phyloP scores from a whole-genome alignment of 2,888 invertebrate genomes.

The Dryomyza anilis region DNA sequence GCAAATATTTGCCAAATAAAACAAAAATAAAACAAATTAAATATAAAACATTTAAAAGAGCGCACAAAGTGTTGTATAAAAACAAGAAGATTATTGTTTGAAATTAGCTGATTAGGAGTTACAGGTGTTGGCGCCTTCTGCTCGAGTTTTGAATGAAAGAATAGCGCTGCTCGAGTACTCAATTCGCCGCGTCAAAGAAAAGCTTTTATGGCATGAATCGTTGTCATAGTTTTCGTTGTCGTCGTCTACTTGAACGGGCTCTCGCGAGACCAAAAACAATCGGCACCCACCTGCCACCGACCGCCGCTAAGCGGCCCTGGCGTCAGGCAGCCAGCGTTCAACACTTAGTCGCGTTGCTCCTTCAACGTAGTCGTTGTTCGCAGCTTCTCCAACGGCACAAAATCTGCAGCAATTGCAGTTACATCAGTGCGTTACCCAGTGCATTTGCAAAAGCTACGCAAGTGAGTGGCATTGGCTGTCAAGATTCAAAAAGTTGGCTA shows the following conservation, averaged over 20 bases:
- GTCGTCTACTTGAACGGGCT: no score
- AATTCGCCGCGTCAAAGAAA: background rate
- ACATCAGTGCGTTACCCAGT: background rate
- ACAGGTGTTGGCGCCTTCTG: no score
- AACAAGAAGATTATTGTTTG: no score
- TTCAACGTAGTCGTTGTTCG: constrained; percentile 11
- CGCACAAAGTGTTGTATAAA: no score
- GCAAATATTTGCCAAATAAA: no score
- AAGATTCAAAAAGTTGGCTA: no score
- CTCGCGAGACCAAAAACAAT: background rate
- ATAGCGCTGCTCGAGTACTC: background rate
- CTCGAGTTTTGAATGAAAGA: constrained; percentile 22
- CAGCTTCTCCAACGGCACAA: background rate
- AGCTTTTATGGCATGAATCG: background rate
- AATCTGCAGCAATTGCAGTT: background rate
- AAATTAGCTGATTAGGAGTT: no score
- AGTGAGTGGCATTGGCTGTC: background rate
- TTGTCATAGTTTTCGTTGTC: no score
- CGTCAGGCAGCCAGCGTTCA: constrained; percentile 8
- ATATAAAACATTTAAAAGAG: no score
- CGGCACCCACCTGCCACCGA: no score
- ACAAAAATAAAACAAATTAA: no score
- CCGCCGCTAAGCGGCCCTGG: no score
- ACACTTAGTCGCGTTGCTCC: constrained; percentile 7
- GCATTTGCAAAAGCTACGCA: background rate